A percentile compares a stretch with the other conserved stretches of the same genome.
phyloP scores from a whole-genome alignment of 2,797 vertebrate species.

The Cossypha dichroa region DNA sequence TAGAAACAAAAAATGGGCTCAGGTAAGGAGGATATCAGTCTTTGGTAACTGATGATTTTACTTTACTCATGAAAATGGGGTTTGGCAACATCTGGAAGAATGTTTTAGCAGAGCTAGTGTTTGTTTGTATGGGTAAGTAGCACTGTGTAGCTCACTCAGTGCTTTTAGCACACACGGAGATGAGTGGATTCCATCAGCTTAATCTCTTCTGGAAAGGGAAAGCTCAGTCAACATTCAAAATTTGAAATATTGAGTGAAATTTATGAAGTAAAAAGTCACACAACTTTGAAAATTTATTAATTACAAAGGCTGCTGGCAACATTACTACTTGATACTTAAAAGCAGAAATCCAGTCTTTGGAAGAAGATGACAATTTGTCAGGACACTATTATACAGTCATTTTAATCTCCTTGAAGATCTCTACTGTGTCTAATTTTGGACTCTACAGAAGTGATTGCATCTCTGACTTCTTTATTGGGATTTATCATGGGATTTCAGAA shows the following conservation, averaged over 20 bases:
- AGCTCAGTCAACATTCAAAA: neutral
- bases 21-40: conserved; percentile 74
- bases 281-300: neutral
- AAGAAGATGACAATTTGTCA: neutral
- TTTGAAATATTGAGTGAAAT: neutral
- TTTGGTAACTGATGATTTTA: neutral
- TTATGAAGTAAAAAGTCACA: neutral
- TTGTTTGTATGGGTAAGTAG: neutral
- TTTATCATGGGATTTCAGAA: neutral
- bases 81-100: neutral
- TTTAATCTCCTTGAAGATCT: neutral
- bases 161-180: neutral
- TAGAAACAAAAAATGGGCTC: conserved; percentile 92
- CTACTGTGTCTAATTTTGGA: neutral
- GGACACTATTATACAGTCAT: neutral
- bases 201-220: neutral
- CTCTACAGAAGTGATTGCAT: neutral
- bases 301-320: neutral
- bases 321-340: neutral
- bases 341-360: neutral
- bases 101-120: neutral
- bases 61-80: neutral
- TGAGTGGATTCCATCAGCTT: neutral
- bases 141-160: neutral
- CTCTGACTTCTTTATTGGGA: neutral